A percentile compares a stretch with the other conserved stretches of the same genome.
Conservation (phyloP, 2,797 vertebrate species). For the Pangasius macronema region DNA sequence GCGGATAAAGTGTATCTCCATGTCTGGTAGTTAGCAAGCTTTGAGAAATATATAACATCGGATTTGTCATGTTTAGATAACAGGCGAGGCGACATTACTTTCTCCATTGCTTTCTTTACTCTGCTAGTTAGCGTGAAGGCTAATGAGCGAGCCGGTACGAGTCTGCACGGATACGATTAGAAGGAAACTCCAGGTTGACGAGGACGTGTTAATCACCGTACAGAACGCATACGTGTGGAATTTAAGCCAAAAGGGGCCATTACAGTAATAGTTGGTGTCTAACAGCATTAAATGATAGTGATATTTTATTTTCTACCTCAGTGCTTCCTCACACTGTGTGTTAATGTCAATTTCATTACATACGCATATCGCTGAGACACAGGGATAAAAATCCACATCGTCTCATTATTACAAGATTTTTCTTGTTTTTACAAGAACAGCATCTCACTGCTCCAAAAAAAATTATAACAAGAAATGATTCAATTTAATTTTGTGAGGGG, state of each 20-base stretch:
- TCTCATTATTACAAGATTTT: too few species aligned
- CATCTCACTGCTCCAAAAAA: too few species aligned
- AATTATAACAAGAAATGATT: neutral
- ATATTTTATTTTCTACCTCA: slow-evolving; percentile 2
- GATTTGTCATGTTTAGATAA: neutral
- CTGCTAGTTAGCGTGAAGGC: neutral
- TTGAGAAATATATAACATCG: neutral
- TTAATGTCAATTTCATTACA: neutral
- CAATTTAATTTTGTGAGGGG: too few species aligned
- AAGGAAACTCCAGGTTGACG: neutral
- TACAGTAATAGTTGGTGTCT: neutral
- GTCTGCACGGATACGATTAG: neutral
- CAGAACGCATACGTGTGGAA: neutral
- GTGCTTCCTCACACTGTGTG: neutral
- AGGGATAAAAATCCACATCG: neutral
- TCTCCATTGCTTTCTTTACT: neutral
- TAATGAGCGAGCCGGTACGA: neutral
- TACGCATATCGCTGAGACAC: neutral
- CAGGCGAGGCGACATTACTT: neutral
- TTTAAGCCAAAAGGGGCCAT: neutral
- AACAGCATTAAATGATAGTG: neutral
- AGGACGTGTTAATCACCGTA: neutral
- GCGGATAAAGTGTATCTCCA: neutral
- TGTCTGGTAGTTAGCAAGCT: neutral
- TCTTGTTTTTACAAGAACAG: too few species aligned